Evolutionary conservation across 2,888 invertebrate genomes (phyloP), one percentile per base, ranked within the genome.

Genomic region (Eupithecia insigniata): DNA sequence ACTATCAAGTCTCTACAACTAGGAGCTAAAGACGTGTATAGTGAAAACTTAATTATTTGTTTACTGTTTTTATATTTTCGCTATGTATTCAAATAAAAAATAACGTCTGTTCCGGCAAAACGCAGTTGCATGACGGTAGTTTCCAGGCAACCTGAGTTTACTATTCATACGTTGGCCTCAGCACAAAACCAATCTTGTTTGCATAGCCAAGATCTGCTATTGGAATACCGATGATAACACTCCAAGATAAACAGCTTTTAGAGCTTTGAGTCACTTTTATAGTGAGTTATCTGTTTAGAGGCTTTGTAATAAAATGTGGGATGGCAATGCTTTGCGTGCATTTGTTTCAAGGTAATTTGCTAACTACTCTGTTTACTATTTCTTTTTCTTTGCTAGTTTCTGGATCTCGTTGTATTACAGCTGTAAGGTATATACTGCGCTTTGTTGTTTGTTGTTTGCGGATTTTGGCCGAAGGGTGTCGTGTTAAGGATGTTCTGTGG

Each of bases 201-300:
- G 74, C 74, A 74, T 71, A 69, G 46, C 71, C 64, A 51, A 74
- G 71, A 71, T 71, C 67, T 69, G 67, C 74, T 71, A 67, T 64
- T 39, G 67, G 64, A 71, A 74, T 72, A 67, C 60, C 71, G 70
- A 74, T 51, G 71, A 74, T 67, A 74, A 65, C 60, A 67, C 30
- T 67, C 67, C 46, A 74, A 71, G 69, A 71, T 74, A 74, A 69
- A 67, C 71, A 69, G 61, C 14, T 71, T 66, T 71, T 68, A 71
- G 30, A 68, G 65, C 46, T 66, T 62, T 70, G 55, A 68, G 70
- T 70, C 70, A 66, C 66, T 70, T 73, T 65, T 68, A 67, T 67
- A 67, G 70, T 70, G 39, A 69, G 36, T 22, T 69, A 69, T 72
- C 66, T 58, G 67, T 34, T 32, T n/a, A n/a, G 34, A 64, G 4